Evolutionary conservation across 2,797 vertebrate species (phyloP), one percentile per base, ranked within the genome.

Genomic region (Rhinella marina): DNA sequence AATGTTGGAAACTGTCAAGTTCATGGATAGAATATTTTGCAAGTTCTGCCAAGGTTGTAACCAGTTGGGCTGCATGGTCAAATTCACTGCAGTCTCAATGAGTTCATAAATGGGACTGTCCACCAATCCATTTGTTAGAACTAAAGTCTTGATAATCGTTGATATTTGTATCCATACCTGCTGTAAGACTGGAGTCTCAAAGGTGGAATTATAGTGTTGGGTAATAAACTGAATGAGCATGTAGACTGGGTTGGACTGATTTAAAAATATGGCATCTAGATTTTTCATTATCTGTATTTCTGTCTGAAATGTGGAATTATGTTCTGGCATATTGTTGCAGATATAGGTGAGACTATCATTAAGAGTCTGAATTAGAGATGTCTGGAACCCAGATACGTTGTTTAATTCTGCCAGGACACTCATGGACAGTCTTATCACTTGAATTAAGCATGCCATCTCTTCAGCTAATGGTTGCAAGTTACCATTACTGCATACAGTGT

Each of bases 291-390:
- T 82, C 12, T 92, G 92, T 1, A 25, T 76, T 75, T 80, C 66
- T 41, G 68, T 16, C 17, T 81, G n/a, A 76, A 85, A 75, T 13
- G 83, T 91, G 32, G 25, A 83, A 68, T 90, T 90, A 2, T 12
- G 87, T 78, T 87, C 56, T 64, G 83, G 83, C 79, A 93, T 70
- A 1, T 48, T 81, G 54, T 89, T 88, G 0, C 0, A 29, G 21
- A 92, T 1, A 64, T 81, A 84, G 7, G 56, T 25, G 86, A 94
- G 27, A 81, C 87, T 90, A 54, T 86, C 81, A 0, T 0, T 25
- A 41, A 90, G 90, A 84, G 91, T 87, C 87, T 91, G 59, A 0
- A 94, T 85, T 90, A 93, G 91, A 0, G 91, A 81, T 66, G 77
- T 90, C 7, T 90, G 87, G 75, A 80, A 68, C 50, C 86, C 23